Evolutionary conservation across 2,797 vertebrate species (phyloP).

Genomic region (Melanotaenia pygmaea): DNA sequence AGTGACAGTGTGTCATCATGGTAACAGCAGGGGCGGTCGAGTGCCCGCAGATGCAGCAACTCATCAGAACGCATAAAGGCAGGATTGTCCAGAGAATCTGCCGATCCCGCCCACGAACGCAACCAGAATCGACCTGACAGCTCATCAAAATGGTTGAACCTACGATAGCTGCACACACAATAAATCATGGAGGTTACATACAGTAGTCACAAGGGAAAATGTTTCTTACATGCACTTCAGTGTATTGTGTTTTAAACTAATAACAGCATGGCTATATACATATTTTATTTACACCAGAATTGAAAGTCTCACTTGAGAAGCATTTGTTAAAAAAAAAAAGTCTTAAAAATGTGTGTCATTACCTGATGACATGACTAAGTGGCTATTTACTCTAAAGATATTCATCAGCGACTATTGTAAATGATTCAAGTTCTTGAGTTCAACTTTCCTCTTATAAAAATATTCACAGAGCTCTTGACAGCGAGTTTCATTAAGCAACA

Average conservation of each 20-base stretch:
- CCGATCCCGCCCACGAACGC: constrained; percentile 85
- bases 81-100: constrained; percentile 88
- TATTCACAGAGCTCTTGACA: constrained; percentile 6
- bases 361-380: not conserved
- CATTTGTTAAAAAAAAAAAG: not conserved
- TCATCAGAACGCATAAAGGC: constrained; percentile 90
- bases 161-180: constrained; percentile 84
- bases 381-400: not conserved
- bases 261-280: no score
- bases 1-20: constrained; percentile 78
- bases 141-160: constrained; percentile 93
- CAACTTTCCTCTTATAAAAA: not conserved
- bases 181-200: not conserved
- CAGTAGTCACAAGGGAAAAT: not conserved
- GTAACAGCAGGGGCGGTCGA: constrained; percentile 87
- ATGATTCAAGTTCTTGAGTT: not conserved
- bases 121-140: constrained; percentile 89
- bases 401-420: not conserved
- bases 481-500: constrained; percentile 13
- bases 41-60: constrained; percentile 85
- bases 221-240: not conserved
- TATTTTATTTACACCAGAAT: not conserved
- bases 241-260: not conserved
- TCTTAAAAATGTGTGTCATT: not conserved
- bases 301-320: not conserved